phyloP scores from a whole-genome alignment of 2,113 vertebrate genomes.

The Rynchops niger region DNA sequence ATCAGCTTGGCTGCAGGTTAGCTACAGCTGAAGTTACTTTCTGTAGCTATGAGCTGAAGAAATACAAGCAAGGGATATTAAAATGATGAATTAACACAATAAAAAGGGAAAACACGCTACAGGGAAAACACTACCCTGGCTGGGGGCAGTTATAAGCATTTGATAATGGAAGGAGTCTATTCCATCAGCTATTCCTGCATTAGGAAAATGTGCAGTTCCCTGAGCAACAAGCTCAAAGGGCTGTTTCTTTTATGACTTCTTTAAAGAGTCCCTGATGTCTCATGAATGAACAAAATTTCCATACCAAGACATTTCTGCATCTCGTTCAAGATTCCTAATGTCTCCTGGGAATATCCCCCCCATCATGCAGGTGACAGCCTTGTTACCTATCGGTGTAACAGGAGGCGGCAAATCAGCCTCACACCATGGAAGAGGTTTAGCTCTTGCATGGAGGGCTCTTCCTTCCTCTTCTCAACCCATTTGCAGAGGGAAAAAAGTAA shows the following conservation, averaged over 20 bases:
- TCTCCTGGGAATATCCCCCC: not conserved
- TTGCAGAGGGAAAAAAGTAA: not conserved
- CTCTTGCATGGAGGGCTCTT: not conserved
- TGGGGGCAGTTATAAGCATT: not conserved
- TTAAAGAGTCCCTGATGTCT: not conserved
- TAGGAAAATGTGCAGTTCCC: not conserved
- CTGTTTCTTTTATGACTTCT: not conserved
- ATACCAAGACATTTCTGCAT: not conserved
- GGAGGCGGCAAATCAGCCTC: not conserved
- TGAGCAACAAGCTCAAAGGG: not conserved
- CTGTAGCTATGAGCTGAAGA: constrained; percentile 27
- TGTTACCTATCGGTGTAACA: not conserved
- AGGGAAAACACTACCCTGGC: not conserved
- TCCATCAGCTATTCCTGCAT: not conserved
- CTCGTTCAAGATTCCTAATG: not conserved
- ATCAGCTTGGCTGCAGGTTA: constrained; percentile 12
- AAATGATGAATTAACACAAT: constrained; percentile 36
- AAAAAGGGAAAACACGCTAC: not conserved
- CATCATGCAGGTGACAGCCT: not conserved
- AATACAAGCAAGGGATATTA: not conserved
- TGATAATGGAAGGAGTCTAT: not conserved
- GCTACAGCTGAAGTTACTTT: not conserved
- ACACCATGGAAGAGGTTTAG: not conserved
- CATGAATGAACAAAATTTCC: not conserved
- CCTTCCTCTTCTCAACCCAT: not conserved